Evolutionary conservation across 92 coral and sea anemone species (phyloP), one percentile per base, ranked within the genome.

Genomic region (Pocillopora grandis): DNA sequence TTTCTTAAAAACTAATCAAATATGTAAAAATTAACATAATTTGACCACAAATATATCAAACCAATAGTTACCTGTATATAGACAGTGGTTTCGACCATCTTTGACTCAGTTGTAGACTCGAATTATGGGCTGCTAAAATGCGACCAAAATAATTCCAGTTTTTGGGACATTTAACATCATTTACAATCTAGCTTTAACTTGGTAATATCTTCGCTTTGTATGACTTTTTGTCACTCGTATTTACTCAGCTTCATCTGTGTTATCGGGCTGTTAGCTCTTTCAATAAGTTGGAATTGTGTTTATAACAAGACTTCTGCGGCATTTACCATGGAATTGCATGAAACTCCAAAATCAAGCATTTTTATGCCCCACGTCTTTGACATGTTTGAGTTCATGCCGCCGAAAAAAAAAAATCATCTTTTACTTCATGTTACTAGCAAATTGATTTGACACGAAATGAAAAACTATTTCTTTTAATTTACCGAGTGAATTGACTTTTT

Each of bases 181-280:
- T 42, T 11, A 23, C 42, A 67, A 12, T 12, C 37, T 12, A 12
- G 72, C 48, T 68, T 68, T 35, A 31, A 37, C 52, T 48, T 27
- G 1, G 73, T 68, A 7, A 12, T 68, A 37, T 35, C 48, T 37
- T 68, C 73, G 36, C 14, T 31, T 27, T 31, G 36, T 10, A 10
- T 16, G 73, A 68, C 73, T 68, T 68, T 2, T 12, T 31, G 73
- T 68, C 73, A 68, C 27, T 5, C 7, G 12, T 9, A 21, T 68
- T 68, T 68, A 13, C 73, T 33, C 73, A 68, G 73, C 73, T 35
- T 68, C 52, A 35, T 68, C 71, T 33, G 18, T 68, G 73, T 68
- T 33, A 35, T 33, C 27, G 19, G 14, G 18, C 55, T 68, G 48
- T 68, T 48, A 18, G 16, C 36, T 68, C 23, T 68, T 35, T 2